Conservation (phyloP, 2,888 invertebrate species). For the Blera fallax region DNA sequence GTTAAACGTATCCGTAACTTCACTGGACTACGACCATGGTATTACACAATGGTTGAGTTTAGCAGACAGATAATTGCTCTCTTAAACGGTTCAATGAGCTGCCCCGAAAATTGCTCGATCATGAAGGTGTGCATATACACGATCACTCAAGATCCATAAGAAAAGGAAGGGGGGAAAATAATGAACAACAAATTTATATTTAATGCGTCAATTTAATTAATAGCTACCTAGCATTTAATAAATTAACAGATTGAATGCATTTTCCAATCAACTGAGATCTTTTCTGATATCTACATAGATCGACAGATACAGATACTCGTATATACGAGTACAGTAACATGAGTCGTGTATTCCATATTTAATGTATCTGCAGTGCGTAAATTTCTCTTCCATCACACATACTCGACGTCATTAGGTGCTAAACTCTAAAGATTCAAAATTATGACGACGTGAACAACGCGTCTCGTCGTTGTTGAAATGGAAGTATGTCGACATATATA, state of each 20-base stretch:
- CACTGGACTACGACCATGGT: neutral
- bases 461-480: slow-evolving; percentile 27
- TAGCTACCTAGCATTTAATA: neutral
- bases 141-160: neutral
- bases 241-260: neutral
- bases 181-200: neutral
- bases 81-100: slow-evolving; percentile 4
- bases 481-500: slow-evolving; percentile 59
- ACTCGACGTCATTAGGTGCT: neutral
- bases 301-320: neutral
- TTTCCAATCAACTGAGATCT: neutral
- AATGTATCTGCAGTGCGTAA: slow-evolving; percentile 24
- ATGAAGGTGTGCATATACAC: neutral
- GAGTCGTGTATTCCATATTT: neutral
- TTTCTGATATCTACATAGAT: neutral
- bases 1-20: neutral
- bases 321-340: neutral
- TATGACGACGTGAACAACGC: slow-evolving; percentile 30
- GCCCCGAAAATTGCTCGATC: neutral
- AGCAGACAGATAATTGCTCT: neutral
- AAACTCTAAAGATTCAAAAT: slow-evolving; percentile 24
- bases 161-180: too few relatives aligned
- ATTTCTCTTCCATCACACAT: slow-evolving; percentile 41
- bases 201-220: neutral
- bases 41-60: slow-evolving; percentile 26